Evolutionary conservation across 2,888 invertebrate species (phyloP), one percentile per base, ranked within the genome.

Genomic region (Trissolcus brochymenae): DNA sequence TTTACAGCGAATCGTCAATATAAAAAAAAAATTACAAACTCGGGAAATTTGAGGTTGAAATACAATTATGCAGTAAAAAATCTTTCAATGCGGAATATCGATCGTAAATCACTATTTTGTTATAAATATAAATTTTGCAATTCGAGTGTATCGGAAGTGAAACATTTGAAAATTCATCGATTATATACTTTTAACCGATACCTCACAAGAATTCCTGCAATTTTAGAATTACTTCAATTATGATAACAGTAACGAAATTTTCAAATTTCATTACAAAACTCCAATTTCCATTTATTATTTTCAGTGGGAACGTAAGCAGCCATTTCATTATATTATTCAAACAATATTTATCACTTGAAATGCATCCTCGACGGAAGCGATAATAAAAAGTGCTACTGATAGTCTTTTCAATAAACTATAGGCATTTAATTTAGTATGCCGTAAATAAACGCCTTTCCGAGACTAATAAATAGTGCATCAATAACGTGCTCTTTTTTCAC

Each of bases 301-400:
- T 11, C 60, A 66, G 50, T 14, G 65, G 49, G 55, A 60, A 65
- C 59, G 41, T 73, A 60, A 66, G 65, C 35, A 60, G 60, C 65
- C 60, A 55, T 65, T 66, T 60, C 72, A 73, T 66, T 65, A 60
- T 73, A 60, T 73, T 66, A 73, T 65, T 73, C 60, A 73, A 73
- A 66, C 65, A 65, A 65, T 54, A 55, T 66, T 65, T 60, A 65
- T 66, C 62, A 54, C 41, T 41, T 16, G 16, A 54, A 59, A 55
- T 43, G 35, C 56, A 25, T 21, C 55, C 35, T 19, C 46, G 7
- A 56, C 14, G 43, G 54, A 59, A 72, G 49, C 41, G 21, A 59
- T 64, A 62, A 40, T 17, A 57, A 55, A 57, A 57, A 54, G 46
- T 4, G 16, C 46, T 17, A 4, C 21, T 4, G 64, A 64, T 46